Evolutionary conservation across 2,113 vertebrate genomes (phyloP), one percentile per base, ranked within the genome.

Genomic region (Lasiurus borealis): DNA sequence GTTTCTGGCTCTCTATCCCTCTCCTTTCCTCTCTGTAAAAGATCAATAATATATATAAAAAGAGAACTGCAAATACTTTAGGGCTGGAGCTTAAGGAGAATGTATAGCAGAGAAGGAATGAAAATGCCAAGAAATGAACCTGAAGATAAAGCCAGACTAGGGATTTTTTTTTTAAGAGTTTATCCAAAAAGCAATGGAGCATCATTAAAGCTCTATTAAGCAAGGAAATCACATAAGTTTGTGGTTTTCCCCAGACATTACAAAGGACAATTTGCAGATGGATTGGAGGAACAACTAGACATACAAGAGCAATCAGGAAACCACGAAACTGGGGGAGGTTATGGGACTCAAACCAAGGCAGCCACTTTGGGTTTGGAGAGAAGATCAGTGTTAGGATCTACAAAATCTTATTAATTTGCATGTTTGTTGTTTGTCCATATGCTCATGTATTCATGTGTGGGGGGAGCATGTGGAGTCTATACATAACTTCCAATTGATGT

Each of bases 231-330:
- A 44, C 21, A 57, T 25, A 69, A 92, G 9, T 66, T 27, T 69
- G 25, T 36, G 54, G 12, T 88, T 95, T 91, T 68, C 12, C 11
- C 92, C 88, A 57, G 44, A 48, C 21, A 83, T 83, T 77, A 12
- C n/a, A 83, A 59, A 25, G 5, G 48, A 12, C 21, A 57, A 40
- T 34, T 50, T 66, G 27, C 66, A 94, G 16, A 21, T 48, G 34
- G n/a, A 27, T 5, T 81, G 10, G 18, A 54, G 34, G 15, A 78
- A 34, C 1, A 73, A 13, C 4, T 6, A 14, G 15, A n/a, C 25
- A 9, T 15, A 81, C 12, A 10, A 93, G 50, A 86, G 9, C 0
- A 78, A 69, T n/a, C 8, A 44, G 48, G 12, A 94, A 64, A 66
- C 5, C 13, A 13, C 9, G 9, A 59, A 59, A 59, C 57, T 25